Evolutionary conservation across 2,113 vertebrate genomes (phyloP).

Genomic region (Strix uralensis): DNA sequence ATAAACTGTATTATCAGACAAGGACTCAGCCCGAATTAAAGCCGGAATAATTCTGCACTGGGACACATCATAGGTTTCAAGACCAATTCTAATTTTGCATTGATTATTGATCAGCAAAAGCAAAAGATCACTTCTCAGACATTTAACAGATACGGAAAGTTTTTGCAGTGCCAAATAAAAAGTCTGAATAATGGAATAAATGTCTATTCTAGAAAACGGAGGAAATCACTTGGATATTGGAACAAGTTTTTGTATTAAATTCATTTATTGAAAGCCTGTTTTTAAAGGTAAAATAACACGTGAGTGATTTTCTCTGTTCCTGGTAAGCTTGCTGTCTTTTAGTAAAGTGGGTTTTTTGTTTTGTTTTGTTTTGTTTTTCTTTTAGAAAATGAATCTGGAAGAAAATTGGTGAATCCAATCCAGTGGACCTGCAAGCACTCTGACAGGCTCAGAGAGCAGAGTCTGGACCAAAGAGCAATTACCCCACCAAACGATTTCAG

Average conservation of each 20-base stretch:
- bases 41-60: not conserved
- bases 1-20: not conserved
- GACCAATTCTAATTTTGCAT: not conserved
- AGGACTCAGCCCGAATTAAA: not conserved
- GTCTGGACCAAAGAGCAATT: constrained; percentile 80
- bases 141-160: not conserved
- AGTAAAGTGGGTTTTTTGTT: not conserved
- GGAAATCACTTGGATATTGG: not conserved
- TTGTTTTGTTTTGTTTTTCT: constrained; percentile 13
- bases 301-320: not conserved
- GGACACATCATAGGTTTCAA: not conserved
- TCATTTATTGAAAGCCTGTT: not conserved
- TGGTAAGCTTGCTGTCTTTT: not conserved
- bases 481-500: constrained; percentile 80
- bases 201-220: not conserved
- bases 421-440: constrained; percentile 65
- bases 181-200: not conserved
- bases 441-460: constrained; percentile 71
- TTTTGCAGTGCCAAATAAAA: not conserved
- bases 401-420: constrained; percentile 80
- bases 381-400: constrained; percentile 88
- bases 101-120: not conserved
- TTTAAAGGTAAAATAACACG: not conserved
- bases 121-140: not conserved
- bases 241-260: not conserved